Conservation (phyloP, 2,797 vertebrate genomes). For the Helarctos malayanus region DNA sequence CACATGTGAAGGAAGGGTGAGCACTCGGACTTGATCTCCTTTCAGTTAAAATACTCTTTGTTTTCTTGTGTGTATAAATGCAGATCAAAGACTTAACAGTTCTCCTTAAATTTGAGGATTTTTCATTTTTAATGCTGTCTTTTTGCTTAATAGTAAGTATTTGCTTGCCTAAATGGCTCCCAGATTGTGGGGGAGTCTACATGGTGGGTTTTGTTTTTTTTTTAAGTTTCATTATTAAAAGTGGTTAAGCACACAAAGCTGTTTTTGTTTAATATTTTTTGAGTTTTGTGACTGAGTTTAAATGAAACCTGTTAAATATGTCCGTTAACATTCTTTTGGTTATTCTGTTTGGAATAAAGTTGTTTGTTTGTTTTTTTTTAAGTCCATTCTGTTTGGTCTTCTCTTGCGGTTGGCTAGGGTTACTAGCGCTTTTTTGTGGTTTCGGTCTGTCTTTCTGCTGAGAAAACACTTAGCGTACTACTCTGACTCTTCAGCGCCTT, state of each 20-base stretch:
- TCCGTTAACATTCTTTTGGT: constrained; percentile 80
- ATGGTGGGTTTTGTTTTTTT: constrained; percentile 20
- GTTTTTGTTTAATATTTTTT: constrained; percentile 76
- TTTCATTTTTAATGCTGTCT: constrained; percentile 61
- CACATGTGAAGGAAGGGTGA: neutral
- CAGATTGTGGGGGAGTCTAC: constrained; percentile 27
- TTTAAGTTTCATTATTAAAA: constrained; percentile 71
- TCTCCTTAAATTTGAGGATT: constrained; percentile 51
- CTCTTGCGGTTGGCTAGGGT: neutral
- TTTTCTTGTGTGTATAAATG: constrained; percentile 48
- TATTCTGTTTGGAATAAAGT: constrained; percentile 86
- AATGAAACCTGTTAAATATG: constrained; percentile 85
- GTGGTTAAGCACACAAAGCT: constrained; percentile 73
- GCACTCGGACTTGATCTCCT: constrained; percentile 9
- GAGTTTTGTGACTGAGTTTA: constrained; percentile 83
- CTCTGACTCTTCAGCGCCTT: neutral
- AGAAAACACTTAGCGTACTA: neutral
- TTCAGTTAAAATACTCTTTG: constrained; percentile 16
- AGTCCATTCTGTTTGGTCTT: constrained; percentile 31
- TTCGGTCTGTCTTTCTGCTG: neutral
- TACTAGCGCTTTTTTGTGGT: neutral
- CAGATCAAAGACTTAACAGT: constrained; percentile 71
- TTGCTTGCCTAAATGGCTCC: constrained; percentile 52
- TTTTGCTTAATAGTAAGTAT: constrained; percentile 73
- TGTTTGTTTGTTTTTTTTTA: neutral